Evolutionary conservation across 2,113 vertebrate genomes (phyloP), one percentile per base, ranked within the genome.

Genomic region (Odocoileus virginianus): DNA sequence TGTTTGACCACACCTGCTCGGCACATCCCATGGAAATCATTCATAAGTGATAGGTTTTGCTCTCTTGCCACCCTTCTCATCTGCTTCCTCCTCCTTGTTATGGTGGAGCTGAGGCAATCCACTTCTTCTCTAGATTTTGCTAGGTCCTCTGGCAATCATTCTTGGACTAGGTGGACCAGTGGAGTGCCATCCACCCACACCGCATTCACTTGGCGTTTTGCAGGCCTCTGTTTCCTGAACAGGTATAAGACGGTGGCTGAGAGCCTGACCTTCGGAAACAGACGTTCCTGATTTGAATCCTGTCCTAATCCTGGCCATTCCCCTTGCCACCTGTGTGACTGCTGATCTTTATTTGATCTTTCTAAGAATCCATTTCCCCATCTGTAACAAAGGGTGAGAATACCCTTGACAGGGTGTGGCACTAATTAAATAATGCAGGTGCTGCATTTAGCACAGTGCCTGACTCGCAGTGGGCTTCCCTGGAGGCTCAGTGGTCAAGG

Each of bases 1-100:
- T 28, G 19, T 50, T 27, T 57, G 8, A 61, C 67, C n/a, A 10
- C 12, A 7, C 5, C 50, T 36, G 33, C 60, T 30, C 19, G 10
- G 14, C 7, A 27, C 19, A 15, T 28, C 50, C 45, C 1, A 0
- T 21, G 43, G 13, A 7, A 33, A 58, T 8, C 25, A 4, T 43
- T 28, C 94, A 0, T 17, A 11, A 16, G 58, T 50, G 27, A n/a
- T 9, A 8, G 43, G 23, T 2, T 28, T 36, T 19, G 40, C 27
- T n/a, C 8, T 33, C 11, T 81, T 2, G 1, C 23, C 3, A 0
- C 36, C 36, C 7, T 47, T 14, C 16, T 55, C 57, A 6, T n/a
- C 57, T 36, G 45, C 36, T 76, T 60, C 76, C 21, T 79, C 92
- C 40, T 58, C n/a, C 21, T 25, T 45, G 6, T 16, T 21, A 16